These are phyloP conservation scores for Hippoglossus hippoglossus DNA, from an alignment of 2,797 vertebrate species.

Conservation along the genomic window DNA sequence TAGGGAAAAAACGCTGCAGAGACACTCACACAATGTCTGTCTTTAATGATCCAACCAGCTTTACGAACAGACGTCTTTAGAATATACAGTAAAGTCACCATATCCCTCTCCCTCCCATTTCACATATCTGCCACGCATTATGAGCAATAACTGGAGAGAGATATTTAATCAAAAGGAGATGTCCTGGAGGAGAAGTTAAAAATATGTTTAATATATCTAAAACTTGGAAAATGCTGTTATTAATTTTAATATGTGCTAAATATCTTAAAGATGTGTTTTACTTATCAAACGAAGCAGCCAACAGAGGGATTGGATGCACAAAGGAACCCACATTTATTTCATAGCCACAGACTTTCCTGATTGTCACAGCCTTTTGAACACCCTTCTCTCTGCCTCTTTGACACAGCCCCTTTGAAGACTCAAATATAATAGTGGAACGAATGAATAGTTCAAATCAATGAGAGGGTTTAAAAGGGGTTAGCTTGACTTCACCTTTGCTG, in stretches of 20 bases:
- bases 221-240: conserved; percentile 66
- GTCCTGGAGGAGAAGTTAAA: conserved; percentile 61
- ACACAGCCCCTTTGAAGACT: conserved; percentile 72
- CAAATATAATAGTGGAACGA: conserved; percentile 59
- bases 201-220: conserved; percentile 69
- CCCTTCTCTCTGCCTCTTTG: conserved; percentile 65
- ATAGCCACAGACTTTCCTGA: conserved; percentile 68
- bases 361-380: conserved; percentile 74
- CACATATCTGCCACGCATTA: conserved; percentile 67
- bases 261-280: conserved; percentile 76
- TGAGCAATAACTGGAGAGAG: conserved; percentile 64
- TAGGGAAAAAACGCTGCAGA: conserved; percentile 46
- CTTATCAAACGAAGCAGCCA: conserved; percentile 69
- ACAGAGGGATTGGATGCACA: conserved; percentile 50
- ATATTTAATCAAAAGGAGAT: conserved; percentile 75
- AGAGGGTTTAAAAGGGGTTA: conserved; percentile 67
- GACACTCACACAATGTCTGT: conserved; percentile 42
- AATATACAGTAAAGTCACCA: conserved; percentile 46
- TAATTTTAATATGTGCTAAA: conserved; percentile 76
- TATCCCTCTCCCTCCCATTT: conserved; percentile 37
- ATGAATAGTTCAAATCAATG: conserved; percentile 76
- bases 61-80: conserved; percentile 50
- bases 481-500: conserved; percentile 65
- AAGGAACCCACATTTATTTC: conserved; percentile 67
- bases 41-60: conserved; percentile 56